Evolutionary conservation across 2,888 invertebrate genomes (phyloP).

Genomic region (Coelinius sp.): DNA sequence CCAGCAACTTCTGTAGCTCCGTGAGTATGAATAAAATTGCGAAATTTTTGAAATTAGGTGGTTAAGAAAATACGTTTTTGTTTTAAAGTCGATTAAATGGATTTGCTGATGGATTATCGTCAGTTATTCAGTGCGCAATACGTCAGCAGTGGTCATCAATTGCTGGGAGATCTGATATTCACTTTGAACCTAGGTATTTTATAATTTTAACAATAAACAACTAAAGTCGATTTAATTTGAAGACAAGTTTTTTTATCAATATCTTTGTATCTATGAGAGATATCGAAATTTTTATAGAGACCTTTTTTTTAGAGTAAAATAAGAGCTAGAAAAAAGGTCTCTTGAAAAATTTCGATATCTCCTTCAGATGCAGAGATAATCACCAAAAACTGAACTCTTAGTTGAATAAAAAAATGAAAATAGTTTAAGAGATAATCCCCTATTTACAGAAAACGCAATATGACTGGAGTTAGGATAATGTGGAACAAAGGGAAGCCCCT

Average conservation of each 20-base stretch:
- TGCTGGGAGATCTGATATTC: conserved; percentile 56
- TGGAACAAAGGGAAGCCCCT: conserved; percentile 84
- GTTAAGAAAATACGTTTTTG: conserved; percentile 35
- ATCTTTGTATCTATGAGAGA: no score
- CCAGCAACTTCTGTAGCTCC: conserved; percentile 86
- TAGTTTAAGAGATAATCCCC: background rate
- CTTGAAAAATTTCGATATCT: no score
- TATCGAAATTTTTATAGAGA: no score
- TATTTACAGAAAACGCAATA: conserved; percentile 77
- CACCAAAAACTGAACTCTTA: background rate
- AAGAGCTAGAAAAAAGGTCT: no score
- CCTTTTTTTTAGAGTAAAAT: no score
- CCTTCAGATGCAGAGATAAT: no score
- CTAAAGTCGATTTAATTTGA: no score
- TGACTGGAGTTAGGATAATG: conserved; percentile 81
- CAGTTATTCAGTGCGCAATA: conserved; percentile 79
- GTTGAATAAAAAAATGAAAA: background rate
- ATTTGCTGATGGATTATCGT: conserved; percentile 79
- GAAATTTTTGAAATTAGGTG: background rate
- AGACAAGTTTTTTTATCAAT: no score
- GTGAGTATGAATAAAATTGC: conserved; percentile 76
- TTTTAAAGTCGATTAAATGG: conserved; percentile 78
- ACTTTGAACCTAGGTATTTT: conserved; percentile 78
- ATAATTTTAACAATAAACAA: no score
- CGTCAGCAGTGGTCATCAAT: conserved; percentile 74